phyloP scores from a whole-genome alignment of 2,888 invertebrate species.

The Volucella zonaria region DNA sequence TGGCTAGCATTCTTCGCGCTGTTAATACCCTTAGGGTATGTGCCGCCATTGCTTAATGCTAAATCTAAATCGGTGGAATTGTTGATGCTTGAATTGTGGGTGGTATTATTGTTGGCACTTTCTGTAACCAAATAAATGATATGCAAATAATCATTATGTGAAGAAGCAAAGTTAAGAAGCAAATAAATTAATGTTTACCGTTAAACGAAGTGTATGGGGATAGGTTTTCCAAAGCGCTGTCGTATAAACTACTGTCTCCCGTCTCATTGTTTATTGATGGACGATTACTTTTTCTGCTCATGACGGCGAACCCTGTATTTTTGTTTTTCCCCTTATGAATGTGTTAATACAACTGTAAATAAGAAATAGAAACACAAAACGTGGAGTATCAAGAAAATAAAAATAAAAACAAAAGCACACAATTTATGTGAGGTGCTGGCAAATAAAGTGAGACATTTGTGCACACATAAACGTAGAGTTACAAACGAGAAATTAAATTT shows the following conservation, averaged over 20 bases:
- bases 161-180: neutral
- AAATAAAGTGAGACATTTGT: too few relatives aligned
- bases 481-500: too few relatives aligned
- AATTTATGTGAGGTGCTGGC: too few relatives aligned
- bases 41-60: constrained; percentile 75
- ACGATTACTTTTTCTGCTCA: constrained; percentile 57
- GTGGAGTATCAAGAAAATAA: neutral
- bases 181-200: constrained; percentile 75
- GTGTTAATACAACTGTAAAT: constrained; percentile 33
- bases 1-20: constrained; percentile 76
- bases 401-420: neutral
- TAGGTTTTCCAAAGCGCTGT: constrained; percentile 80
- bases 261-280: constrained; percentile 40
- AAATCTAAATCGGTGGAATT: constrained; percentile 76
- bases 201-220: constrained; percentile 78
- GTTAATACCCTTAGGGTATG: constrained; percentile 67
- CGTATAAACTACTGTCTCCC: constrained; percentile 78
- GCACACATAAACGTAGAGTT: too few relatives aligned
- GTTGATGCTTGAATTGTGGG: constrained; percentile 73
- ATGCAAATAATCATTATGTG: neutral
- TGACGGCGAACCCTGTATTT: constrained; percentile 37
- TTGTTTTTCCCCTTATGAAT: constrained; percentile 18
- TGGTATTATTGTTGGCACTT: constrained; percentile 77
- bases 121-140: constrained; percentile 75
- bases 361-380: neutral